Percentiles rank a stretch among this genome's conserved stretches.
Evolutionary conservation across 2,888 invertebrate species (phyloP).

Genomic region (Dolichopus griseipennis): DNA sequence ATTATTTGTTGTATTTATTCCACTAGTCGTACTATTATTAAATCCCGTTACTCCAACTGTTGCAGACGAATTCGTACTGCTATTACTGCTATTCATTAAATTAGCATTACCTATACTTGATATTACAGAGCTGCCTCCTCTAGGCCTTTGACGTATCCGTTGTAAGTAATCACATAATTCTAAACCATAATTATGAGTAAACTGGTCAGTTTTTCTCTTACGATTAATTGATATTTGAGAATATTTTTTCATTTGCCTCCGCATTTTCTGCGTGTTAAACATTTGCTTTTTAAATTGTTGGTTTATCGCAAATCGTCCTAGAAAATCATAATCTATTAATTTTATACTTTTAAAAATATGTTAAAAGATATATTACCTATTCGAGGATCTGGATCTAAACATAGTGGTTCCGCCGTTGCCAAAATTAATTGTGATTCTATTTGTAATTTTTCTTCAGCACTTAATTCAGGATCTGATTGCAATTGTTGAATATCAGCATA

Average conservation of each 20-base stretch:
- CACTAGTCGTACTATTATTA: background rate
- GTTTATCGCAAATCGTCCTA: conserved; percentile 59
- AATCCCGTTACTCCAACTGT: conserved; percentile 13
- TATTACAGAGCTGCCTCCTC: conserved; percentile 37
- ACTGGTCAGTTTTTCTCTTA: conserved; percentile 78
- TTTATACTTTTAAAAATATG: background rate
- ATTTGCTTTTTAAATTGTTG: conserved; percentile 65
- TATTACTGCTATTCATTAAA: conserved; percentile 14
- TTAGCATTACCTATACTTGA: conserved; percentile 15
- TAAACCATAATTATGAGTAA: conserved; percentile 69
- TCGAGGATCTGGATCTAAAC: conserved; percentile 79
- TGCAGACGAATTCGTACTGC: conserved; percentile 21
- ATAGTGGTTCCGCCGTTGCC: conserved; percentile 77
- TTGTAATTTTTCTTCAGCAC: conserved; percentile 36
- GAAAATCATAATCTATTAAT: background rate
- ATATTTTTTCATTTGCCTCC: conserved; percentile 66
- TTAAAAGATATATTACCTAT: conserved; percentile 43
- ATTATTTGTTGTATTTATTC: background rate
- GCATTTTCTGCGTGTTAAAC: conserved; percentile 64
- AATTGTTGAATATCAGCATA: conserved; percentile 45
- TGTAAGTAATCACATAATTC: conserved; percentile 51
- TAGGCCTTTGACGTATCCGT: conserved; percentile 35
- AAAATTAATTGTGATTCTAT: conserved; percentile 75
- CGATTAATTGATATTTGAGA: conserved; percentile 76
- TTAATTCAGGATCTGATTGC: conserved; percentile 25